Percentiles rank a stretch among this genome's conserved stretches.
phyloP scores from a whole-genome alignment of 2,113 vertebrate species.

The Thalassarche chlororhynchos region DNA sequence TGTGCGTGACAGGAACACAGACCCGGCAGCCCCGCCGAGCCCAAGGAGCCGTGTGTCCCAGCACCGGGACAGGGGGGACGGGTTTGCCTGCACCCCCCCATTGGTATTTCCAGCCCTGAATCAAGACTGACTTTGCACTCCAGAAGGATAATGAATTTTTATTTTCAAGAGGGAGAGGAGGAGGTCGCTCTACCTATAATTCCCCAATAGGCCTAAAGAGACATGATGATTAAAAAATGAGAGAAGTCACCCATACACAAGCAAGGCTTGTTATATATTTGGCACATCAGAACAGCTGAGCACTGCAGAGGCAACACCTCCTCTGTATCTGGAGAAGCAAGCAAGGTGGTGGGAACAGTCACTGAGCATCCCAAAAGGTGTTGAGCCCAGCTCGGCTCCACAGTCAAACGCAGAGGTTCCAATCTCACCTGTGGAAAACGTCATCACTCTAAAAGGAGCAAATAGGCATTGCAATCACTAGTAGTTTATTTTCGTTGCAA shows the following conservation, averaged over 20 bases:
- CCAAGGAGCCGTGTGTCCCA: rapidly evolving
- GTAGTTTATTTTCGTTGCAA: rapidly evolving
- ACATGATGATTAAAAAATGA: rapidly evolving
- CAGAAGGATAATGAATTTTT: neutral
- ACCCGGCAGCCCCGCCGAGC: rapidly evolving
- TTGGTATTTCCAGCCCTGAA: neutral
- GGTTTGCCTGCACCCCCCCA: neutral
- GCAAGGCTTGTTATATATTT: too few relatives aligned
- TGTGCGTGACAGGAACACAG: rapidly evolving
- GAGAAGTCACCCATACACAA: too few relatives aligned
- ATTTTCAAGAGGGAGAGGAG: neutral
- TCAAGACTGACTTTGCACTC: neutral
- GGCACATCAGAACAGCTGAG: neutral
- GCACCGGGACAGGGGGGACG: rapidly evolving
- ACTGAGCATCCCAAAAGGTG: neutral
- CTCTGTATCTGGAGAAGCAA: neutral
- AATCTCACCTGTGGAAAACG: neutral
- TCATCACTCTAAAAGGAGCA: rapidly evolving
- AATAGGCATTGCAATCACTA: rapidly evolving
- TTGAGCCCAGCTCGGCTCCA: neutral
- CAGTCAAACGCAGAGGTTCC: neutral
- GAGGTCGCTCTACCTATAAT: rapidly evolving
- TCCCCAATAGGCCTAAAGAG: neutral
- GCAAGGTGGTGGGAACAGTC: neutral
- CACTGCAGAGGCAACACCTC: neutral